These are phyloP conservation scores for Neomonachus schauinslandi DNA, from an alignment of 2,113 vertebrate species.

Conservation along the genomic window DNA sequence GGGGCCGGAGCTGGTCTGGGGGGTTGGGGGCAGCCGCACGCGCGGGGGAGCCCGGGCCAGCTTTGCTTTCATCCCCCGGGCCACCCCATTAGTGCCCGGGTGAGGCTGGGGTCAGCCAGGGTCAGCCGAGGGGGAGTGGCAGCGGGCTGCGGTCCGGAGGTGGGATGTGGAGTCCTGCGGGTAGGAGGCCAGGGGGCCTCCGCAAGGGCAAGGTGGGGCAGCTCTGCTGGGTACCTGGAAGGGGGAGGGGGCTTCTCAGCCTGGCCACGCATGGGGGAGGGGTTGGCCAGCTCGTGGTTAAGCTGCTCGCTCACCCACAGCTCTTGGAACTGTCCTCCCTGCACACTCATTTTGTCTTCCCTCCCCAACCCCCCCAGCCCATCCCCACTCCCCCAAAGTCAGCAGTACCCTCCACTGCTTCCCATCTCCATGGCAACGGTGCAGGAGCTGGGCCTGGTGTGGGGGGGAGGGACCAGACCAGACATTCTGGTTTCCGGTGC, in stretches of 20 bases:
- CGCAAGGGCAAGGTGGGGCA: neutral
- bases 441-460: conserved; percentile 79
- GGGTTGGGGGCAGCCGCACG: conserved; percentile 39
- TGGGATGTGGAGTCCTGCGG: neutral
- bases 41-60: neutral
- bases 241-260: neutral
- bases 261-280: neutral
- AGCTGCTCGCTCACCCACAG: conserved; percentile 39
- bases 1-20: conserved; percentile 61
- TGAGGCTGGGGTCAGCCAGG: conserved; percentile 57
- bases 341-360: conserved; percentile 58
- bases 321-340: conserved; percentile 51
- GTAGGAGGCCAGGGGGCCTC: neutral
- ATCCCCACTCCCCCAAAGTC: conserved; percentile 82
- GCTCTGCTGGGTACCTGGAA: neutral
- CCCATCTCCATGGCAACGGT: conserved; percentile 82
- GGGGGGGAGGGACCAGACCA: conserved; percentile 78
- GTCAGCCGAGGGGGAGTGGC: conserved; percentile 76
- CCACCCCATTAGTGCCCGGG: neutral
- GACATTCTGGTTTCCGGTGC: conserved; percentile 77
- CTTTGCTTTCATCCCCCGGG: neutral
- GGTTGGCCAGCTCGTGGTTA: neutral
- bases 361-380: conserved; percentile 68
- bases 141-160: neutral
- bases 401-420: conserved; percentile 80